Evolutionary conservation across 2,113 vertebrate species (phyloP).

Genomic region (Silurus asotus): DNA sequence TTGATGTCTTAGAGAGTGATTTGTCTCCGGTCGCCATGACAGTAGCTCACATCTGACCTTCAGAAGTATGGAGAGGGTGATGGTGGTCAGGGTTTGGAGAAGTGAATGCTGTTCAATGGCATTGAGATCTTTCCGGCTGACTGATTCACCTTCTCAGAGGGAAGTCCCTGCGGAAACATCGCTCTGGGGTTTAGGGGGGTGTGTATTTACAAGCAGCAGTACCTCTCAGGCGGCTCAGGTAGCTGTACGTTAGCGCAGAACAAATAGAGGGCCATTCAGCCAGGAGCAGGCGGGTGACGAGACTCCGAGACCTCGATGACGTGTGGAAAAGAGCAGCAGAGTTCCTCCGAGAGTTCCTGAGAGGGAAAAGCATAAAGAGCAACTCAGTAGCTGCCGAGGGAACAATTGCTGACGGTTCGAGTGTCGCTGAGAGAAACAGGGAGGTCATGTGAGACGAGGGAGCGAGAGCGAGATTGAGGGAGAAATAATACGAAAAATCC

Average conservation of each 20-base stretch:
- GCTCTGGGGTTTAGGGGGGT: background rate
- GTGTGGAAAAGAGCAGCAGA: slow-evolving; percentile 15
- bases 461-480: background rate
- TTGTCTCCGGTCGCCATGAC: slow-evolving; percentile 4
- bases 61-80: background rate
- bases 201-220: slow-evolving; percentile 40
- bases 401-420: slow-evolving; percentile 30
- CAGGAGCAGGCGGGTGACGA: slow-evolving; percentile 12
- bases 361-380: slow-evolving; percentile 1
- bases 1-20: slow-evolving; percentile 1
- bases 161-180: slow-evolving; percentile 23
- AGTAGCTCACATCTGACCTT: background rate
- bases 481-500: too few species aligned
- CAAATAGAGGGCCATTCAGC: slow-evolving; percentile 40
- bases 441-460: background rate
- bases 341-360: slow-evolving; percentile 15
- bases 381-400: background rate
- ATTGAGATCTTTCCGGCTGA: background rate
- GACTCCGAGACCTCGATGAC: slow-evolving; percentile 33
- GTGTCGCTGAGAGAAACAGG: slow-evolving; percentile 1
- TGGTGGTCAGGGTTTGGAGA: background rate
- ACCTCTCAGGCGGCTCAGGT: slow-evolving; percentile 32
- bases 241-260: background rate
- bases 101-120: background rate
- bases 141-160: slow-evolving; percentile 5